Percentiles rank a stretch among this genome's conserved stretches.
Conservation (phyloP, 2,888 invertebrate species). For the Leucophenga maculata region DNA sequence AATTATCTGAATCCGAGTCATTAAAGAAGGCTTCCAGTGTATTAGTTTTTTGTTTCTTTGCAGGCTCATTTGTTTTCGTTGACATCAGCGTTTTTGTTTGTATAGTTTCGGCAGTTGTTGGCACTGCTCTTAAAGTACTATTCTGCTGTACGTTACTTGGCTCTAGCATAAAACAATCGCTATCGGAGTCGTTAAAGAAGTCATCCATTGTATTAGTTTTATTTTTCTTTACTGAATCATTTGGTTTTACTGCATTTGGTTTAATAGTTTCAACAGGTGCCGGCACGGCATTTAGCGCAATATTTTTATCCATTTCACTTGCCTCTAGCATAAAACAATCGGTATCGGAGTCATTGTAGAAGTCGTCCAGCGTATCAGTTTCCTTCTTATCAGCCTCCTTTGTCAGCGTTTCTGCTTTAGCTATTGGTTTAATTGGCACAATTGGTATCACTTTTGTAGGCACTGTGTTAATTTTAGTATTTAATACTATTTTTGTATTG, state of each 20-base stretch:
- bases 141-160: slow-evolving; percentile 64
- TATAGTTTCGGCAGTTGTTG: background rate
- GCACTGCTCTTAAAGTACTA: background rate
- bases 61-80: background rate
- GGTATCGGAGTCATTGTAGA: slow-evolving; percentile 66
- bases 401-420: too few species aligned
- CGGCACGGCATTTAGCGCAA: background rate
- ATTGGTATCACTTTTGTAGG: too few species aligned
- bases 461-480: too few species aligned
- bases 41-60: background rate
- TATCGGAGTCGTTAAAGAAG: slow-evolving; percentile 62
- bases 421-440: too few species aligned
- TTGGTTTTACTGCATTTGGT: background rate
- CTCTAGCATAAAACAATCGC: slow-evolving; percentile 62
- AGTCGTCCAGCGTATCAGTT: slow-evolving; percentile 49
- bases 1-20: slow-evolving; percentile 66
- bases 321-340: slow-evolving; percentile 66
- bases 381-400: slow-evolving; percentile 15
- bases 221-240: background rate
- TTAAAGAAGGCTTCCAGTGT: slow-evolving; percentile 42
- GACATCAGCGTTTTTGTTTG: background rate
- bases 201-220: slow-evolving; percentile 24
- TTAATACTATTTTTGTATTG: too few species aligned
- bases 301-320: slow-evolving; percentile 59
- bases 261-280: background rate